Evolutionary conservation across 2,113 vertebrate species (phyloP).

Genomic region (Saguinus imperator): DNA sequence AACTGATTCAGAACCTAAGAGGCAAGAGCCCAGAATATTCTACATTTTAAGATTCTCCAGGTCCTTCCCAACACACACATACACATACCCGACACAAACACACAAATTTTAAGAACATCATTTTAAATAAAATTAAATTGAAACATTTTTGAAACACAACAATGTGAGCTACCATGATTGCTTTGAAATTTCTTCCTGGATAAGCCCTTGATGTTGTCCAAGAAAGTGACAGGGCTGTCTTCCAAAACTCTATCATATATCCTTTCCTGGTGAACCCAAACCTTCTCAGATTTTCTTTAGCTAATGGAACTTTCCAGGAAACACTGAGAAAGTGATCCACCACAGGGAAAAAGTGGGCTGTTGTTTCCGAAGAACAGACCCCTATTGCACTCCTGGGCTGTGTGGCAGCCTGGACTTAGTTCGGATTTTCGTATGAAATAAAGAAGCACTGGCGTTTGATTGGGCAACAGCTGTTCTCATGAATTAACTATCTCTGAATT

Average conservation of each 20-base stretch:
- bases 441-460: not conserved
- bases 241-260: not conserved
- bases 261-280: not conserved
- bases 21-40: not conserved
- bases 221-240: not conserved
- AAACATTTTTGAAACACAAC: not conserved
- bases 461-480: conserved; percentile 63
- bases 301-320: not conserved
- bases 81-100: not conserved
- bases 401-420: not conserved
- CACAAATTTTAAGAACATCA: not conserved
- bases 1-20: not conserved
- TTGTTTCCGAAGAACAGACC: not conserved
- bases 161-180: not conserved
- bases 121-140: not conserved
- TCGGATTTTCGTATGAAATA: not conserved
- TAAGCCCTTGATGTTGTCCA: not conserved
- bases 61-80: no score
- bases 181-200: not conserved
- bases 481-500: conserved; percentile 70
- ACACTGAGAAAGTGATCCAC: fast-evolving
- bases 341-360: fast-evolving
- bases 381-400: not conserved
- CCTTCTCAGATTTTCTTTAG: not conserved
- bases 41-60: not conserved